Conservation (phyloP, 2,797 vertebrate genomes). For the Myripristis jacobus region DNA sequence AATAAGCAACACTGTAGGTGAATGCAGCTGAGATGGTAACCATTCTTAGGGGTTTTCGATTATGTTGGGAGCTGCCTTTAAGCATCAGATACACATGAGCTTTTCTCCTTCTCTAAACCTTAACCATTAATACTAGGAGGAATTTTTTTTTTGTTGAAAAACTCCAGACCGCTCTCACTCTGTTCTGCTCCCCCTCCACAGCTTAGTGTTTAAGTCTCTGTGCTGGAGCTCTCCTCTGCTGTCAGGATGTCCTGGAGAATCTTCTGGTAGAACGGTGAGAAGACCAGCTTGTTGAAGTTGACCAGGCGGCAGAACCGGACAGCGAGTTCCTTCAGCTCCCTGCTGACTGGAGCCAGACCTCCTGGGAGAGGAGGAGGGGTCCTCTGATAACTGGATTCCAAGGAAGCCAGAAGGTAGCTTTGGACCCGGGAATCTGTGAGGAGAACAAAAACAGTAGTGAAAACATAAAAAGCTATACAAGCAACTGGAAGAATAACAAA, state of each 20-base stretch:
- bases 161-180: constrained; percentile 7
- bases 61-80: neutral
- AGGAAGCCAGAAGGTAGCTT: constrained; percentile 87
- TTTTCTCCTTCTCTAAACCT: constrained; percentile 23
- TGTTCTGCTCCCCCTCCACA: neutral
- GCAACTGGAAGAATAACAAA: neutral
- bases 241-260: constrained; percentile 86
- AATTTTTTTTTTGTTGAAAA: no score
- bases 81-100: constrained; percentile 10
- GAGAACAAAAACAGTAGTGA: constrained; percentile 10
- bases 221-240: constrained; percentile 55
- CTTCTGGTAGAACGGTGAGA: constrained; percentile 94
- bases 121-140: constrained; percentile 24
- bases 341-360: constrained; percentile 89
- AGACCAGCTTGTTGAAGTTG: constrained; percentile 97
- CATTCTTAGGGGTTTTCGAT: constrained; percentile 5
- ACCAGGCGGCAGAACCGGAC: constrained; percentile 90
- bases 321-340: constrained; percentile 91
- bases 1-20: constrained; percentile 52
- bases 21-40: constrained; percentile 28
- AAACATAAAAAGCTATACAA: neutral
- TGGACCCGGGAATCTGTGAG: constrained; percentile 90
- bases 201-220: constrained; percentile 49
- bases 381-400: constrained; percentile 87
- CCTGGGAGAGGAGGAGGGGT: constrained; percentile 86